Base-by-base conservation (phyloP, 2,888 invertebrate species). In the Andrena fulva region DNA sequence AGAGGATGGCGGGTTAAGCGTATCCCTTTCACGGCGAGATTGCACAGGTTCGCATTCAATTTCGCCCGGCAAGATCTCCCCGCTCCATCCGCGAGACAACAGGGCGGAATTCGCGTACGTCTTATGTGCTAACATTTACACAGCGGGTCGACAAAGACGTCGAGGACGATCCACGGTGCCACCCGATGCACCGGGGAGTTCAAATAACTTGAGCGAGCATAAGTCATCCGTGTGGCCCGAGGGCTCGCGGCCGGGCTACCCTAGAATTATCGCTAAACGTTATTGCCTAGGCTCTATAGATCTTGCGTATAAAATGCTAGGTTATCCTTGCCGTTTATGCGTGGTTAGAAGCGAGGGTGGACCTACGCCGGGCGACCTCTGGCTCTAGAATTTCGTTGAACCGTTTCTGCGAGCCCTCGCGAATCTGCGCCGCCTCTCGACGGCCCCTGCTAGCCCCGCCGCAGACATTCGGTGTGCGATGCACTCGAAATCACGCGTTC, bases 201-300 rank as follows among this genome's bases (percentile, higher is more conserved):
- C 68, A 85, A 89, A 88, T 89, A 87, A 88, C 75, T 87, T 78
- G 42, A 80, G 70, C 80, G 70, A 78, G 89, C 84, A 91, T 93
- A 93, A 93, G 93, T 93, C 93, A 93, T 92, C 92, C 86, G 89
- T 82, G 84, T 85, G 85, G 91, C 91, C 91, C 73, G 85, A 89
- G 91, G 92, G 90, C 74, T 82, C 85, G 80, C 83, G 60, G 84
- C 85, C 77, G 82, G 86, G 86, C 83, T 90, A 93, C 93, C 93
- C 93, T 93, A 93, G 92, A 92, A 93, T 93, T 93, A 93, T 93
- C 91, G 92, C 91, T 93, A 93, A 93, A 92, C 92, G 93, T 92
- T 93, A 93, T 93, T 93, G 93, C 93, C 93, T 93, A 93, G 93
- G 91, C 85, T 92, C 93, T 89, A 93, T 93, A 93, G 93, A 93